Evolutionary conservation across 2,113 vertebrate species (phyloP).

Genomic region (Ifrita kowaldi): DNA sequence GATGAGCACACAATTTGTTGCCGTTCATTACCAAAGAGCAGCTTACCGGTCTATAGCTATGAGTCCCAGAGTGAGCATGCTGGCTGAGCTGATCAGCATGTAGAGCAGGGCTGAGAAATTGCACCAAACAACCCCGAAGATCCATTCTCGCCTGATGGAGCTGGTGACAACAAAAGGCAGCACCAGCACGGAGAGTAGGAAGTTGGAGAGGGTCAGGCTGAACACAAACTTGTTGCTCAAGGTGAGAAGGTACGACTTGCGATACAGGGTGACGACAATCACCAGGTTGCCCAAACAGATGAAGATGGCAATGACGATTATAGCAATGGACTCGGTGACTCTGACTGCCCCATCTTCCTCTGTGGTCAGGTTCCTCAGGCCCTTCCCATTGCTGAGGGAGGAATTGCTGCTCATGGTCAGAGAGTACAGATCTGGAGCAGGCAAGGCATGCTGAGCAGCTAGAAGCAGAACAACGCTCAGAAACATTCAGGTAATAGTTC

Average conservation of each 20-base stretch:
- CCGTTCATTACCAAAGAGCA: not conserved
- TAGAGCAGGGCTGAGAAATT: conserved; percentile 95
- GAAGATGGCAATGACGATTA: conserved; percentile 85
- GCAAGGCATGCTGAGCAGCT: conserved; percentile 71
- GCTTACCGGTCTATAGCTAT: conserved; percentile 94
- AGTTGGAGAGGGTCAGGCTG: conserved; percentile 95
- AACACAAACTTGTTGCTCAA: conserved; percentile 99
- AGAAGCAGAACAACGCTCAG: not conserved
- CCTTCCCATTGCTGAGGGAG: conserved; percentile 77
- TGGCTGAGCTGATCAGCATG: conserved; percentile 95
- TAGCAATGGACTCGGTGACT: conserved; percentile 82
- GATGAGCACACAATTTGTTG: not conserved
- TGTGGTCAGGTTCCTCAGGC: conserved; percentile 67
- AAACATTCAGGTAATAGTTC: not conserved
- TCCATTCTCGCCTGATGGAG: conserved; percentile 87
- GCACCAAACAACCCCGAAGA: conserved; percentile 98
- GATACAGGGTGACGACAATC: conserved; percentile 89
- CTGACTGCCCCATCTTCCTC: conserved; percentile 56
- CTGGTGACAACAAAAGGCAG: conserved; percentile 92
- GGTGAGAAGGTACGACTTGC: conserved; percentile 92
- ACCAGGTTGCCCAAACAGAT: conserved; percentile 92
- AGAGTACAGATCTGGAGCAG: conserved; percentile 15
- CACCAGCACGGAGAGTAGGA: conserved; percentile 89
- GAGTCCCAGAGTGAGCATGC: conserved; percentile 94
- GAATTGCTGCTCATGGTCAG: conserved; percentile 89